Conservation (phyloP, 2,797 vertebrate species). For the Enteromius viviparus region DNA sequence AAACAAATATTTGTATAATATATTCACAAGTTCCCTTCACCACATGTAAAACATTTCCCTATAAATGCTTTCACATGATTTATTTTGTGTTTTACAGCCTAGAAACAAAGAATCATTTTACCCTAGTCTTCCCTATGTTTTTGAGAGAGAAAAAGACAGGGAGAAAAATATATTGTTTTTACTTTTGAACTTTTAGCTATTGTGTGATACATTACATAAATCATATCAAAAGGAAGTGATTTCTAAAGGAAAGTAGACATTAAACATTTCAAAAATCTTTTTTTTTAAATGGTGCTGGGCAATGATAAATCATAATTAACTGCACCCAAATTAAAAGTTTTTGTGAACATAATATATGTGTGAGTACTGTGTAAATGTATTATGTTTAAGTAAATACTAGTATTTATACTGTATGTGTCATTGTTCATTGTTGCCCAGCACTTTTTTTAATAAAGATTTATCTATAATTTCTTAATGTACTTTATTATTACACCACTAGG, state of each 20-base stretch:
- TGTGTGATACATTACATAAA: background rate
- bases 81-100: background rate
- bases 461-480: background rate
- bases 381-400: too few relatives aligned
- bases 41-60: background rate
- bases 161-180: background rate
- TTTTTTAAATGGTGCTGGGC: too few relatives aligned
- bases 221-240: background rate
- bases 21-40: background rate
- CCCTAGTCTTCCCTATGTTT: background rate
- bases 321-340: too few relatives aligned
- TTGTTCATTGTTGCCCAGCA: too few relatives aligned
- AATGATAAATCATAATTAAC: too few relatives aligned
- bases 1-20: background rate
- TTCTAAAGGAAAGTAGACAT: background rate
- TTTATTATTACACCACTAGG: background rate
- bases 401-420: too few relatives aligned
- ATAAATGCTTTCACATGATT: background rate
- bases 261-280: background rate
- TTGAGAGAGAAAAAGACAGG: background rate
- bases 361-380: too few relatives aligned
- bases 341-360: too few relatives aligned
- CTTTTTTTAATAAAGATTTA: background rate
- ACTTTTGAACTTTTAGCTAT: background rate
- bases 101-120: background rate